Base-by-base conservation (phyloP, 2,797 vertebrate genomes). In the Phrynocephalus guinanensis region DNA sequence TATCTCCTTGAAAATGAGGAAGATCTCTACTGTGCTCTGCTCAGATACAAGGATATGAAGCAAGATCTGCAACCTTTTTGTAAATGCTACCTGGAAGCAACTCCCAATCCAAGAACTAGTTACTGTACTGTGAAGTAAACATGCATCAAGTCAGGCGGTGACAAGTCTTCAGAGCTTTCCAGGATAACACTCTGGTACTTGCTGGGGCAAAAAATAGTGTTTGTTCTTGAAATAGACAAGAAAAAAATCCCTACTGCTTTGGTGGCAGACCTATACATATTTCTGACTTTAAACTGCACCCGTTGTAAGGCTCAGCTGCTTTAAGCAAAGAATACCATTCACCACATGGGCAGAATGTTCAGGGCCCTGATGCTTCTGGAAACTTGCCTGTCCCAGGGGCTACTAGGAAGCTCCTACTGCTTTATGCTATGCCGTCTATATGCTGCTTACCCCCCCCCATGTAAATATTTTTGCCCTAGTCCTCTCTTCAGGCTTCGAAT, bases 221-320 rank as follows among this genome's bases (percentile, higher is more conserved):
- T 76, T 50, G 13, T 67, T 22, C n/a, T 76, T 30, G 63, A 68
- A 16, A 26, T 22, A 20, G 63, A 38, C 52, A 75, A 30, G 73
- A 63, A 48, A 44, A 48, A 73, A 13, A n/a, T n/a, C 38, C n/a
- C 67, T 48, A 20, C 60, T 67, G 24, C 6, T 77, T 44, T 3
- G 33, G 18, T 82, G 15, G 38, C 50, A 87, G n/a, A 82, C 20
- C 7, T 63, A 70, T 38, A 68, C 68, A 26, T 15, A 70, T 78
- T 70, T 33, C 68, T 63, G 77, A 75, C 52, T 82, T 56, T 60
- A 80, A 76, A 82, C 38, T n/a, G 38, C 66, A 82, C 79, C 66
- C n/a, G n/a, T 33, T 81, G 56, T n/a, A 67, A 63, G 26, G 48
- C 22, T 60, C 72, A 56, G 63, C 10, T 80, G 44, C 56, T 11